phyloP scores from a whole-genome alignment of 37 sponge, comb jelly and placozoan species.

The Chondrilla cf. caribensis region DNA sequence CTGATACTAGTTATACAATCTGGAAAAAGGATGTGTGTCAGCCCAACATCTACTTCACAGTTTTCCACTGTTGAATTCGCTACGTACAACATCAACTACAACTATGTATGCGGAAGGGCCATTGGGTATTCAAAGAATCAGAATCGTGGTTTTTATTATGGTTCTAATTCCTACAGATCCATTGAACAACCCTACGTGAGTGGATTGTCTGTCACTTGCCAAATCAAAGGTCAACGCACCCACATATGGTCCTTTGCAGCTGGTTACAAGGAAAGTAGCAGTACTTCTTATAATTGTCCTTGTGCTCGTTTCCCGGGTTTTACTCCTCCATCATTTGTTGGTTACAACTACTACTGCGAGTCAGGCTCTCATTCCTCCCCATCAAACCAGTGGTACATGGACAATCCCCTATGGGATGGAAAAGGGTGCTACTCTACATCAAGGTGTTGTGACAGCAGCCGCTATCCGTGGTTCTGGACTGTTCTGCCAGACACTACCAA shows the following conservation, averaged over 20 bases:
- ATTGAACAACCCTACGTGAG: background rate
- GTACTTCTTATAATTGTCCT: background rate
- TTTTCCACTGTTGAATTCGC: background rate
- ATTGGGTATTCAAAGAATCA: background rate
- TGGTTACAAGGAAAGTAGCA: background rate
- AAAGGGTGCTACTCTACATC: background rate
- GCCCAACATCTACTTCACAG: no score
- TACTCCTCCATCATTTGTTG: constrained; percentile 13
- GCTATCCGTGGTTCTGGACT: background rate
- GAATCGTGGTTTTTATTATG: background rate
- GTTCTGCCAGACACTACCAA: background rate
- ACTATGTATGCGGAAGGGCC: background rate
- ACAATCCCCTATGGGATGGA: constrained; percentile 3
- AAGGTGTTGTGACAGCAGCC: background rate
- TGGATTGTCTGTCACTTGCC: background rate
- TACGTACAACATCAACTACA: background rate
- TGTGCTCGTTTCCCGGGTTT: background rate
- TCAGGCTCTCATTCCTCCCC: background rate
- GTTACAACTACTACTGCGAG: background rate
- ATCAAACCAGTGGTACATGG: background rate
- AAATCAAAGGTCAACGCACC: background rate
- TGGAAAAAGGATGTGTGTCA: no score
- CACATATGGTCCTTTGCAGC: constrained; percentile 19
- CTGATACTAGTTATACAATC: no score
- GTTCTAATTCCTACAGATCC: background rate